Conservation (phyloP, 2,797 vertebrate species). For the Chloroceryle inda region DNA sequence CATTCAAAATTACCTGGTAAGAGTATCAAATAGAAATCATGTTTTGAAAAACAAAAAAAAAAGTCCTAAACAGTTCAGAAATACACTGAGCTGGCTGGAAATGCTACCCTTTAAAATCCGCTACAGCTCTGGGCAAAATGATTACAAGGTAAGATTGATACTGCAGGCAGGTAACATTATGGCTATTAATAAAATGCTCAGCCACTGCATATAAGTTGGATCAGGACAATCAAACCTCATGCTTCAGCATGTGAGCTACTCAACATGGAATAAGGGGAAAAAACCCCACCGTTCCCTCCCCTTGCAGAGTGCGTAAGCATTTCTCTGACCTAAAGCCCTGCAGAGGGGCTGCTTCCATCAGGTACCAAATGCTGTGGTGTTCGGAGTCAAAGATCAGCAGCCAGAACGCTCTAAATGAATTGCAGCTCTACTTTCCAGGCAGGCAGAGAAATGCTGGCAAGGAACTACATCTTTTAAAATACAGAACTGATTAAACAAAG, state of each 20-base stretch:
- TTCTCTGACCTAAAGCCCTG: neutral
- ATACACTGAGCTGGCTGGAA: neutral
- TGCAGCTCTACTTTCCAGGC: neutral
- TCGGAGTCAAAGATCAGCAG: neutral
- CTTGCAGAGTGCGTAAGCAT: neutral
- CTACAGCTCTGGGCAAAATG: conserved; percentile 12
- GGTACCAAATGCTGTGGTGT: neutral
- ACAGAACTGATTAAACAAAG: conserved; percentile 57
- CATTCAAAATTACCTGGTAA: conserved; percentile 85
- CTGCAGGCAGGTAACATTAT: conserved; percentile 13
- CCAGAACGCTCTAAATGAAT: neutral
- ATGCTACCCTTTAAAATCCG: conserved; percentile 23
- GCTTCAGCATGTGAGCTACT: neutral
- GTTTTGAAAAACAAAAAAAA: neutral
- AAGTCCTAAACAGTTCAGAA: neutral
- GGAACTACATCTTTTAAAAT: conserved; percentile 71
- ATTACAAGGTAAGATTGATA: conserved; percentile 33
- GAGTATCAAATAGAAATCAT: neutral
- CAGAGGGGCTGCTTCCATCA: neutral
- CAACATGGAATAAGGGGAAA: neutral
- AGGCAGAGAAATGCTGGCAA: conserved; percentile 35
- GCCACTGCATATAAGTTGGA: neutral
- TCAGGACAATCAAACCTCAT: conserved; percentile 36
- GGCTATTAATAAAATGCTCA: conserved; percentile 56
- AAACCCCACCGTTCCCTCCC: neutral